These are phyloP conservation scores for Zele albiditarsus DNA, from an alignment of 2,888 invertebrate genomes.

Conservation along the genomic window DNA sequence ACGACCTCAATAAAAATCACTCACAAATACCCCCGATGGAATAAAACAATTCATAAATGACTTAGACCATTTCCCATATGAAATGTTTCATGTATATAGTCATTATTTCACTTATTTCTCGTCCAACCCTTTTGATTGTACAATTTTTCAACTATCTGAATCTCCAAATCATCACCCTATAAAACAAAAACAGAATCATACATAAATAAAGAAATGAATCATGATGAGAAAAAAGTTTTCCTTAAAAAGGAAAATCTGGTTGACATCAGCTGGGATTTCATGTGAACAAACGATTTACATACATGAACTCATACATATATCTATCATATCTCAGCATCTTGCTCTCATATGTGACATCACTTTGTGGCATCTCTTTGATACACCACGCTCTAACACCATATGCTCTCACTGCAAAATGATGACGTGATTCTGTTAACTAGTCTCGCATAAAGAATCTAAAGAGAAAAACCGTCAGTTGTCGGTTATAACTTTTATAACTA, in stretches of 20 bases:
- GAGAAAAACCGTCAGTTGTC: not conserved
- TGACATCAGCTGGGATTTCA: not conserved
- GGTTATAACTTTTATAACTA: not conserved
- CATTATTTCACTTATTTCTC: too few species aligned
- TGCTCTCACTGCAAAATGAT: not conserved
- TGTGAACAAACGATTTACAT: not conserved
- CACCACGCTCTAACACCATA: not conserved
- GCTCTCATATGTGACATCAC: slow-evolving; percentile 7
- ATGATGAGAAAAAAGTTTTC: not conserved
- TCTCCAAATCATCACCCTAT: not conserved
- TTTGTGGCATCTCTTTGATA: not conserved
- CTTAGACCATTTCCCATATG: too few species aligned
- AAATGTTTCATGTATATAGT: too few species aligned
- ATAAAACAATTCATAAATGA: not conserved
- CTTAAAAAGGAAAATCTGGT: not conserved
- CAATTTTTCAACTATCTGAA: too few species aligned
- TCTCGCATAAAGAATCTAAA: not conserved
- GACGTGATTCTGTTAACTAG: not conserved
- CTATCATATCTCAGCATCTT: not conserved
- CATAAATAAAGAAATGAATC: not conserved
- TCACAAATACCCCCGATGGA: not conserved
- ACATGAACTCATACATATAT: not conserved
- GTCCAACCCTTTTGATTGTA: too few species aligned
- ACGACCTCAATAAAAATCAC: not conserved
- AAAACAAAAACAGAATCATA: not conserved